These are phyloP conservation scores for Eudorcas thomsonii DNA, from an alignment of 2,113 vertebrate species.

Conservation along the genomic window DNA sequence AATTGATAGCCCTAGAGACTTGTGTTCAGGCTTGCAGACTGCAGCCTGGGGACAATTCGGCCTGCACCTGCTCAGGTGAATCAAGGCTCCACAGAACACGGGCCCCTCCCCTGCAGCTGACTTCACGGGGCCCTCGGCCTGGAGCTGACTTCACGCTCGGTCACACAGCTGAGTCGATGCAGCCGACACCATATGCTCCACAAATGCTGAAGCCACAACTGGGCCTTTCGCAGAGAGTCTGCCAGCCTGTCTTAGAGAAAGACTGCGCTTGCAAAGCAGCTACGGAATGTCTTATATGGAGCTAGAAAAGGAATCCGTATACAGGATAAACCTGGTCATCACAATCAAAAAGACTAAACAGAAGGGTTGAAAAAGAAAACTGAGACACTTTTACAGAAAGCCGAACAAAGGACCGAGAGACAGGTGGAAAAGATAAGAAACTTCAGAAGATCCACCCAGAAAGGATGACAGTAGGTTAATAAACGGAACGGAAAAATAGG, in stretches of 20 bases:
- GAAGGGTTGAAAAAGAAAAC: neutral
- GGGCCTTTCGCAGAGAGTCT: neutral
- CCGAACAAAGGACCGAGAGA: neutral
- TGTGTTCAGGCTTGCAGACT: neutral
- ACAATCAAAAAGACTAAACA: neutral
- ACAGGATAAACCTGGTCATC: neutral
- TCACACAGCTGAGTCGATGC: fast-evolving
- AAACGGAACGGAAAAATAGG: neutral
- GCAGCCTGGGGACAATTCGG: neutral
- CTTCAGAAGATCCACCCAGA: neutral
- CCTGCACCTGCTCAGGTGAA: neutral
- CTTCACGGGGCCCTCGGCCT: too few species aligned
- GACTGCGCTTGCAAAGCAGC: neutral
- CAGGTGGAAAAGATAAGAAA: neutral
- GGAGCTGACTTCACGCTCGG: neutral
- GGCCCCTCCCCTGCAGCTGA: too few species aligned
- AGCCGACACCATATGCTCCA: neutral
- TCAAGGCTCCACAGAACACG: neutral
- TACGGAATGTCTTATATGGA: neutral
- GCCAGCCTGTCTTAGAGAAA: neutral
- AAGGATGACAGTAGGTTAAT: neutral
- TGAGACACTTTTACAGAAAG: neutral
- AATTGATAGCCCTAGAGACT: neutral
- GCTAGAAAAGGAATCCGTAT: neutral
- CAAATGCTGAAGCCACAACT: too few species aligned